phyloP scores from a whole-genome alignment of 2,797 vertebrate species.

The Carduelis carduelis region DNA sequence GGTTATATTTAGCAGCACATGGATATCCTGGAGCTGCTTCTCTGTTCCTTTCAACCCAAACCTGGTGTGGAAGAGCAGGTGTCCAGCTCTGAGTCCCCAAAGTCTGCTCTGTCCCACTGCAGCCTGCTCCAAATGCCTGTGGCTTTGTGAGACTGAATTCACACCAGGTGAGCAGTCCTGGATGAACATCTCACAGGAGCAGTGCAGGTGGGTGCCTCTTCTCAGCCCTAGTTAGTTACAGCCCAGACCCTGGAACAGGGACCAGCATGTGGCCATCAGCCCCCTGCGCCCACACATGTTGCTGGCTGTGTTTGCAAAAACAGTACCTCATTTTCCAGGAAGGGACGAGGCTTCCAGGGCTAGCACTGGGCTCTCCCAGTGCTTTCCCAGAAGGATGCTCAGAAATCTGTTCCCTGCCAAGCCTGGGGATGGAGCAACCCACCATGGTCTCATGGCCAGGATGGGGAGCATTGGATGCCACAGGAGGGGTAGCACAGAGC shows the following conservation, averaged over 20 bases:
- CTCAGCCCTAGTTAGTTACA: background rate
- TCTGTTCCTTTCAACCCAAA: background rate
- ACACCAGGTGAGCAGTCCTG: background rate
- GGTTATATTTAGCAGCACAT: conserved; percentile 19
- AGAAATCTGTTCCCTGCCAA: accelerated
- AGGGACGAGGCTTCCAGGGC: background rate
- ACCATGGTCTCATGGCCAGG: accelerated
- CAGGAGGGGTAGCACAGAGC: background rate
- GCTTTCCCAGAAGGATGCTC: background rate
- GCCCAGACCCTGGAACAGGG: background rate
- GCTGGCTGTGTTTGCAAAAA: background rate
- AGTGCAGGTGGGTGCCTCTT: background rate
- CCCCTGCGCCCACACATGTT: accelerated
- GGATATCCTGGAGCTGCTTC: background rate
- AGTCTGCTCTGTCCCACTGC: background rate
- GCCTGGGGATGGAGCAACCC: background rate
- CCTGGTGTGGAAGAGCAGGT: background rate
- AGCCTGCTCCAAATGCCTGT: accelerated
- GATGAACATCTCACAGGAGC: background rate
- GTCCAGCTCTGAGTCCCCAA: background rate
- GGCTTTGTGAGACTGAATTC: background rate
- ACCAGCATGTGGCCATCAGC: background rate
- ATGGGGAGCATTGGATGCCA: accelerated
- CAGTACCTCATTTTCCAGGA: accelerated
- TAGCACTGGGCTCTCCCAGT: background rate